Conservation (phyloP, 2,797 vertebrate species). For the Xiphophorus birchmanni region DNA sequence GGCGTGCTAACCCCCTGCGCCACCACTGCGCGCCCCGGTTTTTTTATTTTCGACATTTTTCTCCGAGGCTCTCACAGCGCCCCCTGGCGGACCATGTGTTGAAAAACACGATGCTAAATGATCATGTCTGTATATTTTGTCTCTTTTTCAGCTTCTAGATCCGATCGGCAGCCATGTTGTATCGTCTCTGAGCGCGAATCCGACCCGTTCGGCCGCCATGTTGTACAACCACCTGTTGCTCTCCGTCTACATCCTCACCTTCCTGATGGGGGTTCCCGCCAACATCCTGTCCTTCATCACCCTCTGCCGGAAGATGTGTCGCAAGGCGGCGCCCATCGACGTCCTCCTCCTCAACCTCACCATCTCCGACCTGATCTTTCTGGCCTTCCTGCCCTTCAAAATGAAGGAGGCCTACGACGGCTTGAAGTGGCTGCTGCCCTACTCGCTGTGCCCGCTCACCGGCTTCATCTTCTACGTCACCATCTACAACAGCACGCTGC, state of each 20-base stretch:
- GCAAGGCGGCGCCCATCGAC: conserved; percentile 79
- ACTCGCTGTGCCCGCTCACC: conserved; percentile 79
- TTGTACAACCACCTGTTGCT: conserved; percentile 63
- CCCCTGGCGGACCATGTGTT: neutral
- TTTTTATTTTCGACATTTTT: too few relatives aligned
- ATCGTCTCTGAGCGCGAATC: neutral
- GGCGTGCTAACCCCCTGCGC: too few relatives aligned
- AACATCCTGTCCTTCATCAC: conserved; percentile 85
- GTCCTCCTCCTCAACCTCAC: conserved; percentile 90
- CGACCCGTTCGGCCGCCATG: conserved; percentile 43
- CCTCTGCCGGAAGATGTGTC: conserved; percentile 77
- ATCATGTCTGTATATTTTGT: neutral
- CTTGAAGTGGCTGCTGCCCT: conserved; percentile 79
- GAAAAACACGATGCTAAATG: neutral
- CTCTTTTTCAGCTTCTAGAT: conserved; percentile 14
- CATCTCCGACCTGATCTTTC: conserved; percentile 86
- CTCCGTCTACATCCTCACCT: conserved; percentile 81
- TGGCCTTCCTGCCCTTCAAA: conserved; percentile 86
- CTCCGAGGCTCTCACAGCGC: too few relatives aligned
- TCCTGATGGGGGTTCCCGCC: conserved; percentile 84
- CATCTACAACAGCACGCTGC: conserved; percentile 90
- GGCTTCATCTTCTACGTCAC: conserved; percentile 88
- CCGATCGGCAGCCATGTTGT: too few relatives aligned
- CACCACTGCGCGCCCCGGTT: too few relatives aligned
- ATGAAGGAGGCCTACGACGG: conserved; percentile 79